Evolutionary conservation across 2,888 invertebrate genomes (phyloP).

Genomic region (Torymus texanus): DNA sequence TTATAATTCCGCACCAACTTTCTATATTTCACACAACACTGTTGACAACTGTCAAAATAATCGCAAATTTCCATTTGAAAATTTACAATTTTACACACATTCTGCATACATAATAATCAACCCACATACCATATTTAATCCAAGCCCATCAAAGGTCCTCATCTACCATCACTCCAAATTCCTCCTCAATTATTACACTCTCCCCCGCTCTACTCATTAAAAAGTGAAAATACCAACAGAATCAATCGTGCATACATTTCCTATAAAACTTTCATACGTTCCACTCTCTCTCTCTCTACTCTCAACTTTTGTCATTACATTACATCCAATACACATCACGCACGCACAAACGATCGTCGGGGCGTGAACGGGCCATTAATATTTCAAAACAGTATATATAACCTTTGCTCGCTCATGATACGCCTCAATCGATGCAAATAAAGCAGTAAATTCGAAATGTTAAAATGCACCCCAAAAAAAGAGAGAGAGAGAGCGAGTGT

Average conservation of each 20-base stretch:
- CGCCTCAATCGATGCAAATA: conserved; percentile 53
- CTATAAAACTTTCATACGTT: conserved; percentile 32
- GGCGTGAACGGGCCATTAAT: conserved; percentile 47
- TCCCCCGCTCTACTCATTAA: not conserved
- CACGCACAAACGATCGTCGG: conserved; percentile 9
- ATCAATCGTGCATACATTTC: conserved; percentile 8
- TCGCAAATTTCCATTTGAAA: too few species aligned
- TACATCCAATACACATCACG: not conserved
- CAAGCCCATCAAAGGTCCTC: too few species aligned
- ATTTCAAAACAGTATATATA: conserved; percentile 41
- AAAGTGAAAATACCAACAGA: conserved; percentile 12
- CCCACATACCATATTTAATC: too few species aligned
- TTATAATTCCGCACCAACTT: too few species aligned
- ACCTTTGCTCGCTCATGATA: not conserved
- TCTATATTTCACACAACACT: too few species aligned
- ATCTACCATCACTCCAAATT: too few species aligned
- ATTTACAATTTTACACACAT: too few species aligned
- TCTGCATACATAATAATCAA: too few species aligned
- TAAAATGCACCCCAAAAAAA: conserved; percentile 51
- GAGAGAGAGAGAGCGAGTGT: not conserved
- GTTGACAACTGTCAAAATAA: too few species aligned
- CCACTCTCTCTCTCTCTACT: not conserved
- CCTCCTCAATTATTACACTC: too few species aligned
- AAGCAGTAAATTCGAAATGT: conserved; percentile 54
- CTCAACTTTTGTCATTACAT: conserved; percentile 14